Evolutionary conservation across 2,797 vertebrate genomes (phyloP), one percentile per base, ranked within the genome.

Genomic region (Malacoraja senta): DNA sequence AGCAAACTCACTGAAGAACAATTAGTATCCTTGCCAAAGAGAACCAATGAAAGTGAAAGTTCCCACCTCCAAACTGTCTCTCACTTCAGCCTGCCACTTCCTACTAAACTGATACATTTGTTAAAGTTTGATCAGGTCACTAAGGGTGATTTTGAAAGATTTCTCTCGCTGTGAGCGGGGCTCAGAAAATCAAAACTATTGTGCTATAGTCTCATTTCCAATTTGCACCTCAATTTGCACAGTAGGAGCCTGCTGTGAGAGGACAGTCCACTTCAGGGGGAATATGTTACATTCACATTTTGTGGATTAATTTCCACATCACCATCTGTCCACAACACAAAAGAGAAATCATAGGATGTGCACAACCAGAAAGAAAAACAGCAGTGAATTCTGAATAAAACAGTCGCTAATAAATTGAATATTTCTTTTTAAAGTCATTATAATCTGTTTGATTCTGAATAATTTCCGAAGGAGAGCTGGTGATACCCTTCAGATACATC

Each of bases 201-300:
- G 63, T 88, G n/a, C n/a, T 88, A 35, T 68, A 88, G 84, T 68
- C 84, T n/a, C 63, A 65, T 88, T 88, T 88, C 63, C 84, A 88
- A 88, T 88, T 88, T 88, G 84, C n/a, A 35, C 61, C 63, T 68
- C 61, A n/a, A 68, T 15, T 10, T 63, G 8, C n/a, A 83, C 80
- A 8, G 44, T 83, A 32, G 1, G 29, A 32, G 32, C 15, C 15
- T 35, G n/a, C 19, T 68, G 15, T 35, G 84, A 35, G 19, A 88
- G 84, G 84, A 24, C 84, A 88, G 10, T 88, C 3, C 17, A 10
- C 35, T 68, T 68, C 58, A 53, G 15, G 35, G 35, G 21, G 29
- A 88, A 88, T 68, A 88, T 8, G 61, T 68, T 68, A 26, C n/a
- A 35, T 26, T 88, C 15, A 19, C 63, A 10, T 88, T 21, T 88